Conservation (phyloP, 2,888 invertebrate genomes). For the Omphaloscelis lunosa region DNA sequence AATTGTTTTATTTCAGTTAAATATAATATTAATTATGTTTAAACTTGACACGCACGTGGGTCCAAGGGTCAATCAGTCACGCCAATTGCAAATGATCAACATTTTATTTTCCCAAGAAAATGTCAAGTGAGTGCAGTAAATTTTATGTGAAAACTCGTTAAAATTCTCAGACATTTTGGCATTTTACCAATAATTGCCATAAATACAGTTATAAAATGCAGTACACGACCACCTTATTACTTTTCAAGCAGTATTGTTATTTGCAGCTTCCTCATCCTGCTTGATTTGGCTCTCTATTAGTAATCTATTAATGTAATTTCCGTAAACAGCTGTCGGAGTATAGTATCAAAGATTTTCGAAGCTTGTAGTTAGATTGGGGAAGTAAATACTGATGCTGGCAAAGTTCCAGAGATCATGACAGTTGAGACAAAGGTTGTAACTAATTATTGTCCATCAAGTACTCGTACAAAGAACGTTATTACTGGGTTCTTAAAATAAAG, state of each 20-base stretch:
- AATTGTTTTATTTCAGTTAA: background rate
- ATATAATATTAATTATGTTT: constrained; percentile 19
- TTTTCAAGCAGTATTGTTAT: constrained; percentile 53
- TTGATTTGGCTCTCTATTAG: constrained; percentile 55
- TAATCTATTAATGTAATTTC: constrained; percentile 65
- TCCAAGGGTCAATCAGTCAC: constrained; percentile 17
- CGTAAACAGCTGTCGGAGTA: constrained; percentile 63
- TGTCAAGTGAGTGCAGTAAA: constrained; percentile 52
- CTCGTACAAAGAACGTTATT: constrained; percentile 50
- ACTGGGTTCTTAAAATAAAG: constrained; percentile 50
- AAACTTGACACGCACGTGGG: constrained; percentile 10
- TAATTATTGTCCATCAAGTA: constrained; percentile 54
- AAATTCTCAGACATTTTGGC: constrained; percentile 79
- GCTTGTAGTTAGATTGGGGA: constrained; percentile 38
- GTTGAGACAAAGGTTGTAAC: constrained; percentile 63
- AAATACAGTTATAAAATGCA: constrained; percentile 61
- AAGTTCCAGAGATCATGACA: constrained; percentile 58
- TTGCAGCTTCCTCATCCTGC: constrained; percentile 50
- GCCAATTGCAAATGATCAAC: constrained; percentile 40
- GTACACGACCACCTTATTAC: constrained; percentile 53
- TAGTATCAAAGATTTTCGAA: constrained; percentile 46
- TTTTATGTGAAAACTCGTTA: constrained; percentile 69
- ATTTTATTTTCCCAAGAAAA: constrained; percentile 46
- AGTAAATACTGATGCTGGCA: constrained; percentile 63
- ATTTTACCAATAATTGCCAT: constrained; percentile 72